Base-by-base conservation (phyloP, 2,113 vertebrate genomes). In the Pardalotus punctatus region DNA sequence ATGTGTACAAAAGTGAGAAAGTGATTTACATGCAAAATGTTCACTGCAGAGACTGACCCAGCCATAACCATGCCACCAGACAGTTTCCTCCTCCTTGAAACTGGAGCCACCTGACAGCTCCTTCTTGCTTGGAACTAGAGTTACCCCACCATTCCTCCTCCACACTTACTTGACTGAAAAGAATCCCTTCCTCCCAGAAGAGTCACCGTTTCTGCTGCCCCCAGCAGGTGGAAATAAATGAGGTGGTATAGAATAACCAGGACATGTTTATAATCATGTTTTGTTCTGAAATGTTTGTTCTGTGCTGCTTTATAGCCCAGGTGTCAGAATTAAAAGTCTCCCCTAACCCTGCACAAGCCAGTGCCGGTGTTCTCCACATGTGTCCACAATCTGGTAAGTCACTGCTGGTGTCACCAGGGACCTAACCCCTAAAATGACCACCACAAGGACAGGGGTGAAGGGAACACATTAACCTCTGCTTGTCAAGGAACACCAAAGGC, bases 101-200 rank as follows among this genome's bases (percentile, higher is more conserved):
- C 15, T 13, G 14, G 33, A 36, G 61, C 28, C 28, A 31, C 40
- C 19, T 4, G 10, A 33, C 42, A 5, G 1, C 24, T 29, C 33
- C 3, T 0, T 47, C 42, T 10, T 7, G 33, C 20, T 58, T 3
- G 1, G 33, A 58, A 18, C 14, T 13, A 8, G 33, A 36, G 9
- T 22, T 35, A 36, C 19, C 33, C 53, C n/a, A 45, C 35, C 25
- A 3, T 19, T 58, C 42, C 19, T 28, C 33, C 4, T 6, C 25
- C 33, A 38, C 6, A 18, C 4, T 62, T n/a, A n/a, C 5, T 48
- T 0, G 0, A 25, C 6, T 0, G 0, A 28, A 47, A 87, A 45
- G 28, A 35, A 22, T 2, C 5, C 5, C 18, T 42, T 50, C 18
- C 57, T 31, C 51, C 60, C 14, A 36, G 60, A 73, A 57, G 14